A percentile compares a stretch with the other conserved stretches of the same genome.
phyloP scores from a whole-genome alignment of 2,113 vertebrate genomes.

The Pterocles burchelli region DNA sequence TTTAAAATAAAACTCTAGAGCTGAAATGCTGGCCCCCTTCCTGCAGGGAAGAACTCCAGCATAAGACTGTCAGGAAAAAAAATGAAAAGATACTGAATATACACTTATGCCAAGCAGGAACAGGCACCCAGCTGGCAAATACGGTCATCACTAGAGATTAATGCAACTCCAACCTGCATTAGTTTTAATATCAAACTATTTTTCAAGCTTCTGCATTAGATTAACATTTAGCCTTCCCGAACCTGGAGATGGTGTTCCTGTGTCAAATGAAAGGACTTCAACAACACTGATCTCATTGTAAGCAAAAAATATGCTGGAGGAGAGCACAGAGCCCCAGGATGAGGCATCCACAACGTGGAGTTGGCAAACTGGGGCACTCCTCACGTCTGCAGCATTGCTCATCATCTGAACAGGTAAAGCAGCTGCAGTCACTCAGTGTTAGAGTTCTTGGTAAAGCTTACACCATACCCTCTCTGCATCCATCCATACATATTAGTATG shows the following conservation, averaged over 20 bases:
- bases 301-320: neutral
- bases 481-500: neutral
- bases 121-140: neutral
- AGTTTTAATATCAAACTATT: neutral
- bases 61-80: neutral
- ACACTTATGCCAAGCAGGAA: neutral
- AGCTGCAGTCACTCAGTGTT: neutral
- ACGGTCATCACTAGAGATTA: neutral
- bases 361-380: neutral
- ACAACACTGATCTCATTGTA: neutral
- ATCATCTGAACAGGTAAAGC: neutral
- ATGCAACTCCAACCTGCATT: neutral
- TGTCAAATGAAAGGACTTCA: neutral
- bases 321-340: neutral
- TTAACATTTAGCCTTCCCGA: neutral
- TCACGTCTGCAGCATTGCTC: neutral
- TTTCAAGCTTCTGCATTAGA: neutral
- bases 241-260: neutral
- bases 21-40: neutral
- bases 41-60: neutral
- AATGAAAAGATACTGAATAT: neutral
- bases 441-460: neutral
- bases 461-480: neutral
- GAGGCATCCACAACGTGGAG: fast-evolving
- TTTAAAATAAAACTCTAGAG: neutral